phyloP scores from a whole-genome alignment of 2,113 vertebrate genomes.

The Zingel zingel region DNA sequence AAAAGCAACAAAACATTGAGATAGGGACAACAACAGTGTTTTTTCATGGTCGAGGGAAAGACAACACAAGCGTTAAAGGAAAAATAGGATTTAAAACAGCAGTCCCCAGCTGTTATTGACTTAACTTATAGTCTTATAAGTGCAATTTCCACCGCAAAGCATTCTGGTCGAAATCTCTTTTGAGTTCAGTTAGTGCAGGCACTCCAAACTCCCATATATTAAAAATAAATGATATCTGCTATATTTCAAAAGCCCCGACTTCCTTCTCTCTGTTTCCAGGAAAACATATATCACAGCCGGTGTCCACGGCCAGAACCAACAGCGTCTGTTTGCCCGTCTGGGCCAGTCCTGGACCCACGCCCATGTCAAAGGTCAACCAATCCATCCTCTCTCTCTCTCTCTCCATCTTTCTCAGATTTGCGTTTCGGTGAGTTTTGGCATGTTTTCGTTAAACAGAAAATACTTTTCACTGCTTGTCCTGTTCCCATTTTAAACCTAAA shows the following conservation, averaged over 20 bases:
- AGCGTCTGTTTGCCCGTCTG: conserved; percentile 58
- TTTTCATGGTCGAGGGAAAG: no score
- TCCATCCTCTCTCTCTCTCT: conserved; percentile 9
- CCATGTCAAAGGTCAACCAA: conserved; percentile 65
- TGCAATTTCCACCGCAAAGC: neutral
- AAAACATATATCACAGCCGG: conserved; percentile 70
- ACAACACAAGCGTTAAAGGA: neutral
- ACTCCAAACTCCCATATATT: conserved; percentile 41
- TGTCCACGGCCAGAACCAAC: conserved; percentile 68
- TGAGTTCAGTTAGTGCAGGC: conserved; percentile 50
- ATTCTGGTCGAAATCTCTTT: neutral
- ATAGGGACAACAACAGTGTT: no score
- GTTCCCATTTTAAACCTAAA: neutral
- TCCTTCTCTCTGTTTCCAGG: conserved; percentile 64
- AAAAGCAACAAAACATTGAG: no score
- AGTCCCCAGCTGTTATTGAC: conserved; percentile 53
- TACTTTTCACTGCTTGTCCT: neutral
- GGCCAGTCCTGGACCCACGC: conserved; percentile 54
- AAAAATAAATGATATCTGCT: conserved; percentile 60
- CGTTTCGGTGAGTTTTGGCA: neutral
- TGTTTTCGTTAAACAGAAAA: neutral
- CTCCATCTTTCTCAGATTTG: neutral
- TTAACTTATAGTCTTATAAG: conserved; percentile 40
- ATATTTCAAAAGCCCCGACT: conserved; percentile 64
- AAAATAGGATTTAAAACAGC: conserved; percentile 27